These are phyloP conservation scores for Drosophila percnosoma DNA, from an alignment of 2,888 invertebrate species.

Conservation along the genomic window DNA sequence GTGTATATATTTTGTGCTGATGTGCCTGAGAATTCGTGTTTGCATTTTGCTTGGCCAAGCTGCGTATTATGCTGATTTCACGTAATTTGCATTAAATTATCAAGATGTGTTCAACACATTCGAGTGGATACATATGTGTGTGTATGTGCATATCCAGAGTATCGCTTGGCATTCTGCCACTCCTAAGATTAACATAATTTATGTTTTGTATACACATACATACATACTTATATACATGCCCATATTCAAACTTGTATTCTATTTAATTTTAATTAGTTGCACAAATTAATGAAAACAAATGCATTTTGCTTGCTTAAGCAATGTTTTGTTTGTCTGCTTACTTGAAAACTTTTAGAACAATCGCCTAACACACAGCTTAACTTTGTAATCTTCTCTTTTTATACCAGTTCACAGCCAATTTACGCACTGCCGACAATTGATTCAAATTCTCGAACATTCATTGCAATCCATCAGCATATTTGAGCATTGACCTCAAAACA, in stretches of 20 bases:
- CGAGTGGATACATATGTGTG: constrained; percentile 38
- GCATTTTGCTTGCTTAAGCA: not conserved
- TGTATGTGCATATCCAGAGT: constrained; percentile 7
- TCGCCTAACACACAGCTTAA: not conserved
- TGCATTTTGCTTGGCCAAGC: constrained; percentile 44
- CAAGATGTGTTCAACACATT: constrained; percentile 61
- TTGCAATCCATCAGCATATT: constrained; percentile 36
- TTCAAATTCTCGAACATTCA: constrained; percentile 24
- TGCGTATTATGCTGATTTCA: constrained; percentile 72
- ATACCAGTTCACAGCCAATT: constrained; percentile 4
- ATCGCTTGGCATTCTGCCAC: constrained; percentile 12
- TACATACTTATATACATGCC: not conserved
- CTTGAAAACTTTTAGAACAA: too few species aligned
- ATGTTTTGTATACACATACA: constrained; percentile 12
- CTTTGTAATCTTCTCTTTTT: not conserved
- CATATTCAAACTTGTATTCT: constrained; percentile 3
- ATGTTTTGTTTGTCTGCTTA: not conserved
- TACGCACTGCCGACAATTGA: constrained; percentile 7
- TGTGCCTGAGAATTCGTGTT: constrained; percentile 45
- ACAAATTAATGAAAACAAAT: constrained; percentile 24
- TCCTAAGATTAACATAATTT: constrained; percentile 41
- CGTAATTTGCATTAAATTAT: constrained; percentile 79
- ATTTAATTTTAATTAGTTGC: constrained; percentile 33
- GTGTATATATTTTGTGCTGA: constrained; percentile 25
- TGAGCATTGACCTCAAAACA: constrained; percentile 45